These are phyloP conservation scores for Ceyx melanurus DNA, from an alignment of 2,113 vertebrate species.

Conservation along the genomic window DNA sequence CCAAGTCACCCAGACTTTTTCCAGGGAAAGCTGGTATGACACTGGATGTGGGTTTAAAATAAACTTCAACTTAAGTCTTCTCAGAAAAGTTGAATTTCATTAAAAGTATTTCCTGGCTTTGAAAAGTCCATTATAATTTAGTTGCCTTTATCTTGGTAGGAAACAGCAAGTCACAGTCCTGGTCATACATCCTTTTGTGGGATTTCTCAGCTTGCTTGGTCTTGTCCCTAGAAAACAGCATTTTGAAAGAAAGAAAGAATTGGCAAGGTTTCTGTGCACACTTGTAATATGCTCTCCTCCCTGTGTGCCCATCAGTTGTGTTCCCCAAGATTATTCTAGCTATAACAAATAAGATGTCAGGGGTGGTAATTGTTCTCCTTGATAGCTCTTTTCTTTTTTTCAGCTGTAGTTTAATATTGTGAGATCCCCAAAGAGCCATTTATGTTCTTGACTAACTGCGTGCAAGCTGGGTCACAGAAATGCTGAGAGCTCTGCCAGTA, in stretches of 20 bases:
- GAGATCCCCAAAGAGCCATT: not conserved
- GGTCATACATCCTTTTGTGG: not conserved
- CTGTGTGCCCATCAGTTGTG: not conserved
- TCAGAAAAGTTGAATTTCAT: not conserved
- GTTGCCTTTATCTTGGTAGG: not conserved
- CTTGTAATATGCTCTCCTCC: not conserved
- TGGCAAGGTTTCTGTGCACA: not conserved
- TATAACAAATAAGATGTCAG: not conserved
- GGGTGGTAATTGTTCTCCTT: not conserved
- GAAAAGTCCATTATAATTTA: not conserved
- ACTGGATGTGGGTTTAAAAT: not conserved
- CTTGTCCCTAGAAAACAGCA: not conserved
- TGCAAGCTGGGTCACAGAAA: rapidly evolving
- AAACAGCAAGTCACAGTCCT: not conserved
- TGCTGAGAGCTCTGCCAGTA: not conserved
- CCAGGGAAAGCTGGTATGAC: not conserved
- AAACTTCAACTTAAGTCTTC: not conserved
- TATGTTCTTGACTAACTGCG: not conserved
- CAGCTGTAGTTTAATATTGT: not conserved
- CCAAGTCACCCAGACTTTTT: no score
- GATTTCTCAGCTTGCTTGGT: not conserved
- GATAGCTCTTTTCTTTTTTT: not conserved
- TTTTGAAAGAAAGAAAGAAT: not conserved
- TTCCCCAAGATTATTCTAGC: not conserved
- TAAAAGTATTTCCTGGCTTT: not conserved